A percentile compares a stretch with the other conserved stretches of the same genome.
These are phyloP conservation scores for Zosterops japonicus DNA, from an alignment of 2,113 vertebrate genomes.

Conservation along the genomic window DNA sequence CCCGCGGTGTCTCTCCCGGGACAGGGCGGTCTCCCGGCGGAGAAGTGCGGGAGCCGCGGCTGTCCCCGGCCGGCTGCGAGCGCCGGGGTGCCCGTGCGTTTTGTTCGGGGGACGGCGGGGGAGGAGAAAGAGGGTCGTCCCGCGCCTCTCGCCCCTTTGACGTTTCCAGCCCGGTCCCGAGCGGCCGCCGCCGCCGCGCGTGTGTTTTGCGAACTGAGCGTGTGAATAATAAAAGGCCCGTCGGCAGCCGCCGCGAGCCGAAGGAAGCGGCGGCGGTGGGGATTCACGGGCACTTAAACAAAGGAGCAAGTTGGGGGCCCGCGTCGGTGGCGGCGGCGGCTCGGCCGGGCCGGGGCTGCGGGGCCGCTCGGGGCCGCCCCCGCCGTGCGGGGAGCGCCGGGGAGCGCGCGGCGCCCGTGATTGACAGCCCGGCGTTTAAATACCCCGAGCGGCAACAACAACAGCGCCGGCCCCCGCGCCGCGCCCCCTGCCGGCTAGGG, in stretches of 20 bases:
- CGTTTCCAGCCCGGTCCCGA: constrained; percentile 44
- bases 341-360: too few relatives aligned
- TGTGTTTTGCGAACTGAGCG: constrained; percentile 62
- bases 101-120: background rate
- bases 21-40: background rate
- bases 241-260: constrained; percentile 47
- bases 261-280: constrained; percentile 27
- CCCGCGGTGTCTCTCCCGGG: background rate
- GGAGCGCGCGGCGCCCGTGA: too few relatives aligned
- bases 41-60: background rate
- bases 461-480: too few relatives aligned
- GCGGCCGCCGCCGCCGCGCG: constrained; percentile 56
- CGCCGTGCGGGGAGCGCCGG: too few relatives aligned
- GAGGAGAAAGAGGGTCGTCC: background rate
- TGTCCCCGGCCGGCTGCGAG: background rate
- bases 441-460: too few relatives aligned
- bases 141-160: constrained; percentile 42
- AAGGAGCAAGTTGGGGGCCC: constrained; percentile 76
- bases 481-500: background rate
- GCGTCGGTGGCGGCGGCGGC: background rate
- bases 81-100: background rate
- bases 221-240: constrained; percentile 65
- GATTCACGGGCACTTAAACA: constrained; percentile 77
- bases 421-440: too few relatives aligned
- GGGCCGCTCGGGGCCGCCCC: too few relatives aligned